Conservation (phyloP, 2,888 invertebrate species). For the Athripsodes cinereus region DNA sequence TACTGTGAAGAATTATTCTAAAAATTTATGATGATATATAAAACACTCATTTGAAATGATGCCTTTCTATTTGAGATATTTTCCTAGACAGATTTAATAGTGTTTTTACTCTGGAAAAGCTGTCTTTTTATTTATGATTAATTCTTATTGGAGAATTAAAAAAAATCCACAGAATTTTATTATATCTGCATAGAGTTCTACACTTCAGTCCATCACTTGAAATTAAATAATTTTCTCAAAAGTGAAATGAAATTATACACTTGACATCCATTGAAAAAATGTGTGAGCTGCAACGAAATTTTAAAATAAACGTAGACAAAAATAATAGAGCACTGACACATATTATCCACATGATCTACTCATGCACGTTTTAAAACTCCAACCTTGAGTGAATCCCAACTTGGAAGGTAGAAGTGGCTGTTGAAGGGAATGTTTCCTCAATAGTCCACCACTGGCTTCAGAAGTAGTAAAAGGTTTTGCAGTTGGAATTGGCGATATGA, state of each 20-base stretch:
- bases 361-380: constrained; percentile 9
- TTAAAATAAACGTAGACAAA: constrained; percentile 1
- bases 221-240: not conserved
- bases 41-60: too few species aligned
- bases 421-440: constrained; percentile 46
- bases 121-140: too few species aligned
- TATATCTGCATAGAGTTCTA: not conserved
- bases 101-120: too few species aligned
- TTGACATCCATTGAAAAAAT: not conserved
- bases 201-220: not conserved
- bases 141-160: too few species aligned
- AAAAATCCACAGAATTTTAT: too few species aligned
- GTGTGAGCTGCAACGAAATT: not conserved
- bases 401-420: constrained; percentile 50
- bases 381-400: constrained; percentile 45
- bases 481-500: constrained; percentile 10
- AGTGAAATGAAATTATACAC: not conserved
- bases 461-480: constrained; percentile 21
- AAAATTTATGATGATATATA: too few species aligned
- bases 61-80: too few species aligned
- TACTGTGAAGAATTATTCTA: not conserved
- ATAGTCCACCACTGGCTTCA: constrained; percentile 38
- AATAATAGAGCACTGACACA: constrained; percentile 10
- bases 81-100: too few species aligned
- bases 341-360: constrained; percentile 5